These are phyloP conservation scores for Drosophila dives DNA, from an alignment of 2,888 invertebrate genomes.

Conservation along the genomic window DNA sequence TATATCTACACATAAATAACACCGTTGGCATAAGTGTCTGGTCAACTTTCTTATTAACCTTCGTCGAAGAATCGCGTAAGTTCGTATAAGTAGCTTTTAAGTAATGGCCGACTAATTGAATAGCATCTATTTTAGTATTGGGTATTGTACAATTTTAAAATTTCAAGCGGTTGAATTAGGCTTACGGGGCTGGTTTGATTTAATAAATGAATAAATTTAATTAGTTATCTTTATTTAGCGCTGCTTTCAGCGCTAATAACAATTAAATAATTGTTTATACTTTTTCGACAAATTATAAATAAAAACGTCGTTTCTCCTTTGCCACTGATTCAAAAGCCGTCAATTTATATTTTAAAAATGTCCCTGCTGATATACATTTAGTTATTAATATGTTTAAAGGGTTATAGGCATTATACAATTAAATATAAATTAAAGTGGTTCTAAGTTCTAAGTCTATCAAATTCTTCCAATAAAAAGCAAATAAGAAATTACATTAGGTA, in stretches of 20 bases:
- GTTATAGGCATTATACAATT: neutral
- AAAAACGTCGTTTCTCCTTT: neutral
- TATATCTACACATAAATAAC: neutral
- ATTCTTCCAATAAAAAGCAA: neutral
- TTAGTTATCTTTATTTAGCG: too few relatives aligned
- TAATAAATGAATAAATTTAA: too few relatives aligned
- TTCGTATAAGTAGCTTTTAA: neutral
- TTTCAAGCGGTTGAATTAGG: too few relatives aligned
- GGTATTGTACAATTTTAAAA: neutral
- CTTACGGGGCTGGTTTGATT: too few relatives aligned
- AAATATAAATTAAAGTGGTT: neutral
- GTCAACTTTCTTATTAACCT: conserved; percentile 5
- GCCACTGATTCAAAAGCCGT: neutral
- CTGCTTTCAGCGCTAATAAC: neutral
- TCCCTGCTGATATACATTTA: neutral
- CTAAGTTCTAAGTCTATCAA: neutral
- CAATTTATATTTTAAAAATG: neutral
- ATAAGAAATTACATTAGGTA: neutral
- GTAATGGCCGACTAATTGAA: neutral
- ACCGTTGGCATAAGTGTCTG: neutral
- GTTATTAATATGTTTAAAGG: neutral
- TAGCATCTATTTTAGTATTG: neutral
- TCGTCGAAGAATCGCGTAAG: neutral
- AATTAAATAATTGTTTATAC: neutral
- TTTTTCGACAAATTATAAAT: neutral